Base-by-base conservation (phyloP, 1,140 invertebrate genomes). In the Zeugodacus cucurbitae region DNA sequence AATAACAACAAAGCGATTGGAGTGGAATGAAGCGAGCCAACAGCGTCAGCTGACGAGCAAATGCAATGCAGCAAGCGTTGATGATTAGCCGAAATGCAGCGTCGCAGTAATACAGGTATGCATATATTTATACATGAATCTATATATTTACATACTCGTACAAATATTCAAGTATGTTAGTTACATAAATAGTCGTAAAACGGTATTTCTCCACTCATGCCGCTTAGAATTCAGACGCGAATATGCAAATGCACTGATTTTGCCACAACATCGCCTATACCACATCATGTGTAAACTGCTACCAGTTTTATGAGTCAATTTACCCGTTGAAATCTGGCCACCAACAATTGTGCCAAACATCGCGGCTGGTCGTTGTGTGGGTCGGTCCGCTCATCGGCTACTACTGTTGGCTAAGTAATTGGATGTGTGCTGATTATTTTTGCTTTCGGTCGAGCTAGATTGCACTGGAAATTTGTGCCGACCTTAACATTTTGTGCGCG, bases 291-390 rank as follows among this genome's bases (percentile, higher is more conserved):
- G 67, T 82, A 82, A 82, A n/a, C 74, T 8, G 41, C 74, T 8
- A 20, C n/a, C 41, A 54, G 44, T 82, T 82, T 48, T 54, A 82
- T 29, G 74, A 82, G 37, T 22, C 41, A 82, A 82, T 82, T 82
- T 54, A 26, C 41, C 37, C 7, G 26, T 17, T 54, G 32, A 48
- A 17, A 82, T 82, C 37, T 48, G 20, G 20, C 74, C 37, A 34
- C n/a, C 26, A 41, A 48, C 74, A 44, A 48, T 82, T 26, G 22
- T 48, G 8, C n/a, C 44, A 4, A 4, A 82, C 37, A 41, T 54
- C 48, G 48, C 22, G 20, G 41, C 34, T 29, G 37, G n/a, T 22
- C 34, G 34, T 70, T 70, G 64, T 32, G 4, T 20, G 14, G 48
- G 20, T 37, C 1, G 17, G 20, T 41, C 8, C 70, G 22, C 3